Evolutionary conservation across 2,113 vertebrate species (phyloP).

Genomic region (Leptosomus discolor): DNA sequence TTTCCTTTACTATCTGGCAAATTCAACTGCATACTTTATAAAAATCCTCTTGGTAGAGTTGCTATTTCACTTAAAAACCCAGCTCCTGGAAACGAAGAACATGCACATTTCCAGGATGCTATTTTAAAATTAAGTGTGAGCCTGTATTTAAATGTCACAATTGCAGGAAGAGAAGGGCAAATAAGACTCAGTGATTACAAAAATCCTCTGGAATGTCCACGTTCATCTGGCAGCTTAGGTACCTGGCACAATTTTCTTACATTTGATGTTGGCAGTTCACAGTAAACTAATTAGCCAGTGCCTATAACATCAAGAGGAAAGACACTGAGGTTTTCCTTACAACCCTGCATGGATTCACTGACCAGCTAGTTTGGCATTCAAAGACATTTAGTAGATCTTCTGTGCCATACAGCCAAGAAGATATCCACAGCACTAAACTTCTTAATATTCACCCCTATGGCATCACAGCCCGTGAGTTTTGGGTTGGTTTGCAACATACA

Average conservation of each 20-base stretch:
- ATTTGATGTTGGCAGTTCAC: background rate
- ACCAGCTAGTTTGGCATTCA: background rate
- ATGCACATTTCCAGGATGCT: background rate
- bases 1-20: background rate
- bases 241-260: background rate
- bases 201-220: background rate
- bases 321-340: background rate
- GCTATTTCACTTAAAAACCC: background rate
- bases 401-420: background rate
- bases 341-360: background rate
- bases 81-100: background rate
- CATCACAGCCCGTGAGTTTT: background rate
- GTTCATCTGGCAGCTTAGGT: background rate
- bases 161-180: background rate
- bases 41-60: background rate
- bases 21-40: background rate
- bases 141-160: background rate
- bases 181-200: background rate
- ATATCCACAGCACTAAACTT: background rate
- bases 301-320: background rate
- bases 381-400: background rate
- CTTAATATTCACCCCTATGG: background rate
- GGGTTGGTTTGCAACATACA: background rate
- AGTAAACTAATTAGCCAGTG: background rate
- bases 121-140: background rate